A percentile compares a stretch with the other conserved stretches of the same genome.
Conservation (phyloP, 1,140 invertebrate species). For the Amphibalanus amphitrite region DNA sequence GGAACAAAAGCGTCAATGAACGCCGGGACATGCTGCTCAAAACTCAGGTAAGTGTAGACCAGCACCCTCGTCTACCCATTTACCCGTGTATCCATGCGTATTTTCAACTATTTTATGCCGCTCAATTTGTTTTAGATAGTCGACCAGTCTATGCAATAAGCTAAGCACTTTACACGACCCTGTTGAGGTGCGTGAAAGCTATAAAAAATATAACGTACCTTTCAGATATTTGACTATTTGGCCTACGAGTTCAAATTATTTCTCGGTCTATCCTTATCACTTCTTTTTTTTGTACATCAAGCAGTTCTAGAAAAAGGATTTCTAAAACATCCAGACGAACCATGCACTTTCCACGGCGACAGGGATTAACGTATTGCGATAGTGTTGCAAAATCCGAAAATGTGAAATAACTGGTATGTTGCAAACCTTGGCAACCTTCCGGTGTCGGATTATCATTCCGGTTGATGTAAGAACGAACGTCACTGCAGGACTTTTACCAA, state of each 20-base stretch:
- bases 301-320: not conserved
- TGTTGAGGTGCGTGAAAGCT: no score
- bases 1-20: constrained; percentile 45
- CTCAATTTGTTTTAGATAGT: no score
- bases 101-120: no score
- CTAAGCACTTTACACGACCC: no score
- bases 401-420: not conserved
- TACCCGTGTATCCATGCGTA: not conserved
- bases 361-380: not conserved
- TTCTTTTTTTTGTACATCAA: no score
- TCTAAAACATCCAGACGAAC: not conserved
- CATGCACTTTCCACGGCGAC: not conserved
- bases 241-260: no score
- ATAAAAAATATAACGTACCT: no score
- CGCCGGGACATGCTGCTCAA: constrained; percentile 29
- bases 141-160: no score
- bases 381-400: not conserved
- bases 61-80: not conserved
- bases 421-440: not conserved
- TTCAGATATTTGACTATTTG: no score
- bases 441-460: not conserved
- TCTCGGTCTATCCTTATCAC: no score
- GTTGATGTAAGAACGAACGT: not conserved
- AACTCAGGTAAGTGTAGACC: constrained; percentile 15
- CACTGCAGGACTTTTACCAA: not conserved